These are phyloP conservation scores for Plecturocebus donacophilus DNA, from an alignment of 2,113 vertebrate genomes.

Conservation along the genomic window DNA sequence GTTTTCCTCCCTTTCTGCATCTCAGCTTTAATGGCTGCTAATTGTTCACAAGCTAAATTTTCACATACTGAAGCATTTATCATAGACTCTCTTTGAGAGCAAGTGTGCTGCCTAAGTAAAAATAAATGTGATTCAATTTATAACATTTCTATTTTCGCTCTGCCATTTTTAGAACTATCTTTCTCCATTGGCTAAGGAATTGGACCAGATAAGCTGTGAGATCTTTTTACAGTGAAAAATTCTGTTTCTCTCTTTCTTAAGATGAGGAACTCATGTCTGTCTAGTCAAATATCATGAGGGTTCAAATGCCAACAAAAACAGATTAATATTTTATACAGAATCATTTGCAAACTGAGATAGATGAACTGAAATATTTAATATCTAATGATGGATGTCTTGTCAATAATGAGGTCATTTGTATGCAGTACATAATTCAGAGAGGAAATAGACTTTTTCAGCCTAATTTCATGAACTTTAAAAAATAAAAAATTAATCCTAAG, in stretches of 20 bases:
- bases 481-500: slow-evolving; percentile 20
- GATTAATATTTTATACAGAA: slow-evolving; percentile 67
- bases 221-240: slow-evolving; percentile 51
- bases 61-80: slow-evolving; percentile 50
- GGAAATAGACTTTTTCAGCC: slow-evolving; percentile 44
- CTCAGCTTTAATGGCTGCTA: slow-evolving; percentile 33
- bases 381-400: slow-evolving; percentile 47
- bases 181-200: slow-evolving; percentile 49
- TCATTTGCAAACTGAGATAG: slow-evolving; percentile 55
- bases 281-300: slow-evolving; percentile 54
- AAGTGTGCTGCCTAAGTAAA: slow-evolving; percentile 30
- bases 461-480: slow-evolving; percentile 58
- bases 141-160: slow-evolving; percentile 66
- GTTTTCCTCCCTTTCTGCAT: not conserved
- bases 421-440: slow-evolving; percentile 56
- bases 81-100: slow-evolving; percentile 17
- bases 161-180: slow-evolving; percentile 61
- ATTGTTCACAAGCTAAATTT: slow-evolving; percentile 54
- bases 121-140: slow-evolving; percentile 55
- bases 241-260: slow-evolving; percentile 31
- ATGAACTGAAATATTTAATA: slow-evolving; percentile 60
- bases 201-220: slow-evolving; percentile 54
- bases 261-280: not conserved
- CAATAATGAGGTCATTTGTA: slow-evolving; percentile 67
- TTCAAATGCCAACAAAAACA: slow-evolving; percentile 51